phyloP scores from a whole-genome alignment of 2,797 vertebrate species.

The Mormyrops attenuatus region DNA sequence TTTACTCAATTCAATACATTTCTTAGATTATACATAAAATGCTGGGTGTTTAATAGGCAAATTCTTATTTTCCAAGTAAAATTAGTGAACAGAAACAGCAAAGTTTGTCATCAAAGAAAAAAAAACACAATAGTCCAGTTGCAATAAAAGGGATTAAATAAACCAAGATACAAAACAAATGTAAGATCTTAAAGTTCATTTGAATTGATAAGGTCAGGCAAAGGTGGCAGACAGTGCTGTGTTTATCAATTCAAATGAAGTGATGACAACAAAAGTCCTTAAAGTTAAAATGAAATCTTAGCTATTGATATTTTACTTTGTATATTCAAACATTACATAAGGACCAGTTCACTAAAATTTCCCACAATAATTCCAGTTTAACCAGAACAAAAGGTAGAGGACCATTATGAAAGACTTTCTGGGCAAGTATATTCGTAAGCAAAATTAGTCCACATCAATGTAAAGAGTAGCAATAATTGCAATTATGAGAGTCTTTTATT shows the following conservation, averaged over 20 bases:
- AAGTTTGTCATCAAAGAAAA: not conserved
- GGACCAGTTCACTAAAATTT: not conserved
- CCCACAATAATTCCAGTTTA: not conserved
- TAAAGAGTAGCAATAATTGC: not conserved
- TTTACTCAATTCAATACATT: not conserved
- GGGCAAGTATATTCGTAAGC: no score
- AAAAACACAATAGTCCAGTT: not conserved
- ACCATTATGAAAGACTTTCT: not conserved
- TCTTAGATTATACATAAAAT: not conserved
- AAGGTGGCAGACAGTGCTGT: not conserved
- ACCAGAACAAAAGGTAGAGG: not conserved
- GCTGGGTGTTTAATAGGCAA: not conserved
- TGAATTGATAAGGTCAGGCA: not conserved
- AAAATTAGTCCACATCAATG: not conserved
- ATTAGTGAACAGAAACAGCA: not conserved
- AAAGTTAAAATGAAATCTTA: not conserved
- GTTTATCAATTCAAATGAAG: not conserved
- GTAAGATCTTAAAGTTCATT: not conserved
- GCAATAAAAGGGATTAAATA: not conserved
- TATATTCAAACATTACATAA: not conserved
- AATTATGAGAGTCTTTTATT: not conserved
- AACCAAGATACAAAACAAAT: not conserved
- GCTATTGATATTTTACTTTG: not conserved
- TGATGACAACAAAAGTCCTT: not conserved
- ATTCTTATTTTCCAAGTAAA: not conserved